These are phyloP conservation scores for Melanocharis versteri DNA, from an alignment of 2,113 vertebrate genomes.

Conservation along the genomic window DNA sequence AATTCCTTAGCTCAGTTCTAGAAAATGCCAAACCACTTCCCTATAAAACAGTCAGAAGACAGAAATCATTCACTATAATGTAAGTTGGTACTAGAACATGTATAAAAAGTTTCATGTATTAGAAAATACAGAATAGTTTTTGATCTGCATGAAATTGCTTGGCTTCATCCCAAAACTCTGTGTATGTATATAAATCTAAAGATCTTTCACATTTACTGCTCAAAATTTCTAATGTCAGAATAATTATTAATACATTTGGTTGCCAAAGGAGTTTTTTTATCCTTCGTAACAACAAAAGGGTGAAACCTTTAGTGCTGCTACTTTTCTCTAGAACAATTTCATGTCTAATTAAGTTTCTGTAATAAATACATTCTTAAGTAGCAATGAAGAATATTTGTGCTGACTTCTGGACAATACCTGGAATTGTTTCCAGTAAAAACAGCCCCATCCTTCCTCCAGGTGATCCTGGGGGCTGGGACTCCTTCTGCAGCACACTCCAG, in stretches of 20 bases:
- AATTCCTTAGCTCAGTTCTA: background rate
- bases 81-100: background rate
- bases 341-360: background rate
- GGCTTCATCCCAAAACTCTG: background rate
- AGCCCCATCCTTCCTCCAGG: slow-evolving; percentile 93
- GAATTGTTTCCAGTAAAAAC: slow-evolving; percentile 78
- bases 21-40: background rate
- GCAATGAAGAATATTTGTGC: background rate
- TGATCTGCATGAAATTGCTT: background rate
- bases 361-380: background rate
- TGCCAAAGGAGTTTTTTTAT: background rate
- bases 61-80: background rate
- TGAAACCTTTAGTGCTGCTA: background rate
- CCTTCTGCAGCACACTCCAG: slow-evolving; percentile 86
- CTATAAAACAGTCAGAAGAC: background rate
- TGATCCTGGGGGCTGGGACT: slow-evolving; percentile 83
- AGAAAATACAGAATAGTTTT: background rate
- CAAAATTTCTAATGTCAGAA: background rate
- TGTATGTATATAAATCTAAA: background rate
- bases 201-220: background rate
- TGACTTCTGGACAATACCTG: slow-evolving; percentile 68
- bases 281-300: background rate
- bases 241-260: background rate
- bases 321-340: background rate
- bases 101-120: background rate